Evolutionary conservation across 2,113 vertebrate species (phyloP).

Genomic region (Sinocyclocheilus grahami): DNA sequence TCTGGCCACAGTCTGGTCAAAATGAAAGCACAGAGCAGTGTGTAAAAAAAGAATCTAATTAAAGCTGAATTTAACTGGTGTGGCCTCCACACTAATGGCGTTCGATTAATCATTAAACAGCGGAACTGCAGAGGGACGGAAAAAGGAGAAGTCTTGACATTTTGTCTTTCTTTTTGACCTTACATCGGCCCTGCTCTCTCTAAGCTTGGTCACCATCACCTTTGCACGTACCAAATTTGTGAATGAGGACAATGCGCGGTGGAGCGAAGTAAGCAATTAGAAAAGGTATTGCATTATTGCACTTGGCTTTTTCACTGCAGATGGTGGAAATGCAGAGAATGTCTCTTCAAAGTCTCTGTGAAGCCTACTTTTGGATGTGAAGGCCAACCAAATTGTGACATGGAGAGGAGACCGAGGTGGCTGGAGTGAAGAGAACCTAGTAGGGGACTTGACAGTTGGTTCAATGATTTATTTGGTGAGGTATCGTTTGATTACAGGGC

Average conservation of each 20-base stretch:
- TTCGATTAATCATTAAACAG: constrained; percentile 75
- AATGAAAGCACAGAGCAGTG: constrained; percentile 51
- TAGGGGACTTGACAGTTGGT: constrained; percentile 48
- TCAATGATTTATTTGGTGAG: constrained; percentile 67
- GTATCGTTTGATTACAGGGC: constrained; percentile 52
- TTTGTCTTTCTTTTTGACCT: constrained; percentile 12
- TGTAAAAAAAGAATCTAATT: constrained; percentile 72
- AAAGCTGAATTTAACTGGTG: constrained; percentile 68
- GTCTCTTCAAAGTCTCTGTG: not conserved
- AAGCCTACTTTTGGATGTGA: constrained; percentile 47
- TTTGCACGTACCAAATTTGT: constrained; percentile 30
- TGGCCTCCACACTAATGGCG: constrained; percentile 67
- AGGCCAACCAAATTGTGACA: constrained; percentile 28
- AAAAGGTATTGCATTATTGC: constrained; percentile 58
- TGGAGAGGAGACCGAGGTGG: not conserved
- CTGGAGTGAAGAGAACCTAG: constrained; percentile 42
- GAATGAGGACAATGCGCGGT: not conserved
- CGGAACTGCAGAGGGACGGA: constrained; percentile 22
- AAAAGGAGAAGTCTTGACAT: constrained; percentile 51
- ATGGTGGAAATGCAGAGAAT: constrained; percentile 55
- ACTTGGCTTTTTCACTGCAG: constrained; percentile 23
- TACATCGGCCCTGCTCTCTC: constrained; percentile 13
- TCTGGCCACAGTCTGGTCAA: constrained; percentile 61
- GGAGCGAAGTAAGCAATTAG: constrained; percentile 55
- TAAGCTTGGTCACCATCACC: constrained; percentile 51